These are phyloP conservation scores for Dendrocopos noguchii DNA, from an alignment of 2,113 vertebrate species.

Conservation along the genomic window DNA sequence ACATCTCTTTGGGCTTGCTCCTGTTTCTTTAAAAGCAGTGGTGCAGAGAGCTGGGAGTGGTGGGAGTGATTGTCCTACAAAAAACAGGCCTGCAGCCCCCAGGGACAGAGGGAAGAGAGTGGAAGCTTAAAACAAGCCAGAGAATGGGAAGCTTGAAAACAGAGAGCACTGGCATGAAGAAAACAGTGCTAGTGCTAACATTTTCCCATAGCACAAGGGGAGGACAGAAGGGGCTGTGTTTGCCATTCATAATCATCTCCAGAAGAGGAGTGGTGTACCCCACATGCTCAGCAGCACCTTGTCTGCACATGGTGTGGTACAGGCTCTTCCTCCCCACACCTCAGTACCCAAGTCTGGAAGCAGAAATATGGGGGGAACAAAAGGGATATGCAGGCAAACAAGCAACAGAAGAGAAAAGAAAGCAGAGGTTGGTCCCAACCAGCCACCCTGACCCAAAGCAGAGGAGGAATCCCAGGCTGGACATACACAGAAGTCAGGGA, in stretches of 20 bases:
- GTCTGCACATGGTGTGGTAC: fast-evolving
- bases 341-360: neutral
- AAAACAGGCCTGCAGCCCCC: neutral
- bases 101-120: neutral
- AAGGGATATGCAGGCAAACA: slow-evolving; percentile 11
- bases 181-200: neutral
- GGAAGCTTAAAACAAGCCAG: neutral
- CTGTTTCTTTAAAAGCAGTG: neutral
- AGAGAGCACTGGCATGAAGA: neutral
- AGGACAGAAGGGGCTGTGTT: neutral
- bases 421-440: neutral
- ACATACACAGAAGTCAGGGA: slow-evolving; percentile 8
- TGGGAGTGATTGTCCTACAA: neutral
- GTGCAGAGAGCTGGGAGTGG: neutral
- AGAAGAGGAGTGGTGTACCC: neutral
- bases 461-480: slow-evolving; percentile 18
- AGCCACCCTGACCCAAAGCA: slow-evolving; percentile 10
- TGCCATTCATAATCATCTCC: neutral
- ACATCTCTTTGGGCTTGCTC: neutral
- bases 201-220: neutral
- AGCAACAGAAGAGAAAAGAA: neutral
- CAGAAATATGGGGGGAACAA: neutral
- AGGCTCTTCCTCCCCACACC: neutral
- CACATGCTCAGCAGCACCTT: neutral
- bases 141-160: neutral